Conservation (phyloP, 1,140 invertebrate genomes). For the Asbolus verrucosus region DNA sequence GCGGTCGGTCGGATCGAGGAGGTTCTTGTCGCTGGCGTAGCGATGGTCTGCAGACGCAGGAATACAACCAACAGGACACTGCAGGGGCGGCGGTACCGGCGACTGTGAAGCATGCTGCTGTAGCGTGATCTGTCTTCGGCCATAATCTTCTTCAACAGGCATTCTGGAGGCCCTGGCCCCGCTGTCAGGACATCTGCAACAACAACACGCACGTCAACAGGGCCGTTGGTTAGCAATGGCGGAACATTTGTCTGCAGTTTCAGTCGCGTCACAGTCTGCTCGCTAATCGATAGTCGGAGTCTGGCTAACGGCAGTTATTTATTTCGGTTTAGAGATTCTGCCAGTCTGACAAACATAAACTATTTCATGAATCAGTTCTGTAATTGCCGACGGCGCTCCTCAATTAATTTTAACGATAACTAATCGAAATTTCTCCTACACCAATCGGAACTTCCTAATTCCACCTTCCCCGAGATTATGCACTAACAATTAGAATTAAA, state of each 20-base stretch:
- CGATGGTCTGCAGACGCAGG: constrained; percentile 53
- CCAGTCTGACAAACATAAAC: constrained; percentile 28
- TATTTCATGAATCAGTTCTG: constrained; percentile 17
- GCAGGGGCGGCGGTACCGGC: constrained; percentile 40
- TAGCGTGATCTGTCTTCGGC: constrained; percentile 60
- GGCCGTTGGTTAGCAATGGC: constrained; percentile 1
- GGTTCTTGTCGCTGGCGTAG: constrained; percentile 50
- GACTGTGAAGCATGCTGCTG: constrained; percentile 52
- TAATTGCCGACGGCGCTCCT: constrained; percentile 4
- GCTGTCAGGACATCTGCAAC: constrained; percentile 66
- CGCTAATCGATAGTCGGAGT: constrained; percentile 31
- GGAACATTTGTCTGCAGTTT: constrained; percentile 27
- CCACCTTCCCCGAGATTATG: constrained; percentile 21
- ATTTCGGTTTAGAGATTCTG: constrained; percentile 17
- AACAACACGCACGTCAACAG: constrained; percentile 3
- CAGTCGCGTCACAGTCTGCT: not conserved
- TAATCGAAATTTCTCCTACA: constrained; percentile 26
- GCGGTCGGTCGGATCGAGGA: constrained; percentile 48
- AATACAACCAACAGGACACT: constrained; percentile 59
- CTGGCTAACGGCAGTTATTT: constrained; percentile 38
- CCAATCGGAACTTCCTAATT: constrained; percentile 22
- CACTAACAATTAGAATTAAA: constrained; percentile 17
- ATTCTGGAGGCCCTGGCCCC: constrained; percentile 65
- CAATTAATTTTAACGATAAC: constrained; percentile 37
- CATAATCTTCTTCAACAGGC: constrained; percentile 63